phyloP scores from a whole-genome alignment of 2,113 vertebrate genomes.

The Aythya baeri region DNA sequence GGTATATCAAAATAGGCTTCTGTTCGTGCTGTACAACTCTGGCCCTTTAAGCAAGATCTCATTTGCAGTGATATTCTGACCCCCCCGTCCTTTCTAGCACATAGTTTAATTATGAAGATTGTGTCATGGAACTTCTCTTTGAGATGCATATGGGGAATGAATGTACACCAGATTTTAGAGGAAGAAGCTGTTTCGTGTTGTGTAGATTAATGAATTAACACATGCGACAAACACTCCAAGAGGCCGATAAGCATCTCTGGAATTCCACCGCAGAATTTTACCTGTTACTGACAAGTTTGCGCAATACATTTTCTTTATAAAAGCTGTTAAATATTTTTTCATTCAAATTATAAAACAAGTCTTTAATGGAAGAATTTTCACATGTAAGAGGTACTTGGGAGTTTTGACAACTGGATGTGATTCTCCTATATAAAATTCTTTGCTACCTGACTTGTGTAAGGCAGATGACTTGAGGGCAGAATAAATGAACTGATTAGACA shows the following conservation, averaged over 20 bases:
- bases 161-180: not conserved
- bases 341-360: not conserved
- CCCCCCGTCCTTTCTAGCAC: not conserved
- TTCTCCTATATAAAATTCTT: not conserved
- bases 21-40: not conserved
- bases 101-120: constrained; percentile 27
- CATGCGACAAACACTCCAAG: not conserved
- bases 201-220: not conserved
- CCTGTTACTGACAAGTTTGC: not conserved
- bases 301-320: not conserved
- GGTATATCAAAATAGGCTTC: not conserved
- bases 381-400: not conserved
- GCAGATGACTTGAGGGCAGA: not conserved
- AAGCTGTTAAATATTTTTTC: not conserved
- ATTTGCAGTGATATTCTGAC: not conserved
- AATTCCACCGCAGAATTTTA: not conserved
- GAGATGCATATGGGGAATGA: not conserved
- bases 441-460: not conserved
- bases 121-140: constrained; percentile 15
- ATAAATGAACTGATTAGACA: not conserved
- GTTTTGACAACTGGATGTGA: not conserved
- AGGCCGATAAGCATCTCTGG: not conserved
- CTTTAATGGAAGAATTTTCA: not conserved
- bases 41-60: not conserved
- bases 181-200: constrained; percentile 13